A percentile compares a stretch with the other conserved stretches of the same genome.
Evolutionary conservation across 53 echinoderm and acorn worm genomes (phyloP).

Genomic region (Actinopyga echinites): DNA sequence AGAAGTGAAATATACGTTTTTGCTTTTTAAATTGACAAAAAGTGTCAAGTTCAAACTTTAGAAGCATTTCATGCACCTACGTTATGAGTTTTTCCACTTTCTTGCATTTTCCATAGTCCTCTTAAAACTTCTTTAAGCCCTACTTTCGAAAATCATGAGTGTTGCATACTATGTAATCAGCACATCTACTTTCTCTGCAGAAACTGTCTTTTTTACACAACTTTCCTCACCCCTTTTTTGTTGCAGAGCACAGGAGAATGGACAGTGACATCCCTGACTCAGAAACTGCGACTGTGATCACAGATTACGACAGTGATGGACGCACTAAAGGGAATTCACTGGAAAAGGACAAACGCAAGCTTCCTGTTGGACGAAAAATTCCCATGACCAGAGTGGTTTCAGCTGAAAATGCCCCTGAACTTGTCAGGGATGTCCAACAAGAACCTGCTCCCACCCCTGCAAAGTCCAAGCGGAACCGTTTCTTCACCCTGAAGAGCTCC

Average conservation of each 20-base stretch:
- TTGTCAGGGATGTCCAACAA: constrained; percentile 52
- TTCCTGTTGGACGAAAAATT: constrained; percentile 81
- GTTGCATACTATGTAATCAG: too few species aligned
- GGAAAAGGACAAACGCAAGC: constrained; percentile 86
- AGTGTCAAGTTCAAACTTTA: too few species aligned
- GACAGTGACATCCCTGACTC: constrained; percentile 70
- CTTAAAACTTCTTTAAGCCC: too few species aligned
- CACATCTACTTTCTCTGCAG: background rate
- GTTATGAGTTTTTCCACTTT: too few species aligned
- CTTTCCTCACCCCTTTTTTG: background rate
- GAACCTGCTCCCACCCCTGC: constrained; percentile 73
- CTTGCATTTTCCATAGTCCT: too few species aligned
- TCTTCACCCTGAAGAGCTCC: constrained; percentile 75
- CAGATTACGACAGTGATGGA: constrained; percentile 61
- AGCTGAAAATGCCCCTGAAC: constrained; percentile 62
- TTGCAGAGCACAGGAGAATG: constrained; percentile 78
- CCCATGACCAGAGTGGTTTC: constrained; percentile 73
- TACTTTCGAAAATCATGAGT: too few species aligned
- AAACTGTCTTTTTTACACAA: background rate
- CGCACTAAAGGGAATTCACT: constrained; percentile 43
- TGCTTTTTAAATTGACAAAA: too few species aligned
- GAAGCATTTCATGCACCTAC: too few species aligned
- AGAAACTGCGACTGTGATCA: constrained; percentile 46
- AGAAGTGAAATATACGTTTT: too few species aligned
- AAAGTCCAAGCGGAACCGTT: constrained; percentile 84